These are phyloP conservation scores for Melanostoma scalare DNA, from an alignment of 2,888 invertebrate genomes.

Conservation along the genomic window DNA sequence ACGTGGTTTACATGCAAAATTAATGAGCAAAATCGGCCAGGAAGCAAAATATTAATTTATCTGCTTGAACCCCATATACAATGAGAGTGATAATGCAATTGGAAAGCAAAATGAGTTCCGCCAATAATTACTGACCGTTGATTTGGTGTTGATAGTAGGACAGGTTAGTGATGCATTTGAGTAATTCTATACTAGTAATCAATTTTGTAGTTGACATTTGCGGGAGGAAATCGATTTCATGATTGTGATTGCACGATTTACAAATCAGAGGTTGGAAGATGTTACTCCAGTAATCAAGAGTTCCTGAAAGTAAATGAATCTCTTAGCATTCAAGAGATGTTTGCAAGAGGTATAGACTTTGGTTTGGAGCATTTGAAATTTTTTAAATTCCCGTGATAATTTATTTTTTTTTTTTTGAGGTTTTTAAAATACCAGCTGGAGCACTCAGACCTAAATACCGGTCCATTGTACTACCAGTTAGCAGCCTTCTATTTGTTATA, in stretches of 20 bases:
- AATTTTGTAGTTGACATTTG: slow-evolving; percentile 9
- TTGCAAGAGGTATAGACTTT: too few species aligned
- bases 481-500: too few species aligned
- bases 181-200: too few species aligned
- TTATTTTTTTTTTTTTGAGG: too few species aligned
- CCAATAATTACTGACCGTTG: slow-evolving; percentile 36
- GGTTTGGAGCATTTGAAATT: too few species aligned
- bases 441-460: too few species aligned
- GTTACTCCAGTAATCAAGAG: too few species aligned
- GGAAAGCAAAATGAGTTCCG: slow-evolving; percentile 63
- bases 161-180: slow-evolving; percentile 1
- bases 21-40: slow-evolving; percentile 53
- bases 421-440: too few species aligned
- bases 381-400: too few species aligned
- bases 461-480: too few species aligned
- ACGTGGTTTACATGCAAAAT: slow-evolving; percentile 63
- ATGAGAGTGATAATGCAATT: slow-evolving; percentile 51
- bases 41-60: slow-evolving; percentile 64
- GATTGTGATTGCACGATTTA: slow-evolving; percentile 19
- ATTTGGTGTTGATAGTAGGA: slow-evolving; percentile 5
- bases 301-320: too few species aligned
- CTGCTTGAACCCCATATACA: not conserved
- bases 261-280: not conserved
- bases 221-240: slow-evolving; percentile 48
- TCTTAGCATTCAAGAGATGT: too few species aligned